Conservation (phyloP, 2,113 vertebrate genomes). For the Microcebus tavaratra region DNA sequence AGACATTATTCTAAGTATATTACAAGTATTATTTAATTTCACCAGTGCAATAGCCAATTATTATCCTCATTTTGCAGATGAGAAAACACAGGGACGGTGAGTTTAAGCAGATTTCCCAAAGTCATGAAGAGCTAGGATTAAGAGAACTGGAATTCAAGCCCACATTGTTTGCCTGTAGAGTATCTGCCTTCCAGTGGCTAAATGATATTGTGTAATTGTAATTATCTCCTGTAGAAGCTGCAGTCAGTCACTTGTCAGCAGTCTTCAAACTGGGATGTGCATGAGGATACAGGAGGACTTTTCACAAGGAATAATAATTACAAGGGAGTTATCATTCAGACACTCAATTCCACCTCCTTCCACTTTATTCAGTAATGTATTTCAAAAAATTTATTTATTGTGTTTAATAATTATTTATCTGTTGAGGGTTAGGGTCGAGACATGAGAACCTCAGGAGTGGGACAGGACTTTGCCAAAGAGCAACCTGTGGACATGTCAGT, state of each 20-base stretch:
- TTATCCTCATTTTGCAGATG: not conserved
- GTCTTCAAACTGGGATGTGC: not conserved
- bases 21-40: constrained; percentile 3
- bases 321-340: not conserved
- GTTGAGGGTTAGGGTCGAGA: too few species aligned
- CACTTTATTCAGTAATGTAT: not conserved
- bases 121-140: not conserved
- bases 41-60: not conserved
- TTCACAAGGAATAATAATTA: not conserved
- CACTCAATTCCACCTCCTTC: not conserved
- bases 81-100: not conserved
- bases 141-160: not conserved
- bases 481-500: too few species aligned
- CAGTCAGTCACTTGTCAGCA: not conserved
- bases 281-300: not conserved
- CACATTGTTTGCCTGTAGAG: not conserved
- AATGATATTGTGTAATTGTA: not conserved
- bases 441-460: too few species aligned
- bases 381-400: not conserved
- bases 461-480: too few species aligned
- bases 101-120: not conserved
- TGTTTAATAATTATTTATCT: constrained; percentile 3
- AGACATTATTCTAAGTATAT: not conserved
- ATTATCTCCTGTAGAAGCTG: not conserved
- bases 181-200: not conserved